Evolutionary conservation across 1,140 invertebrate genomes (phyloP).

Genomic region (Homarus americanus): DNA sequence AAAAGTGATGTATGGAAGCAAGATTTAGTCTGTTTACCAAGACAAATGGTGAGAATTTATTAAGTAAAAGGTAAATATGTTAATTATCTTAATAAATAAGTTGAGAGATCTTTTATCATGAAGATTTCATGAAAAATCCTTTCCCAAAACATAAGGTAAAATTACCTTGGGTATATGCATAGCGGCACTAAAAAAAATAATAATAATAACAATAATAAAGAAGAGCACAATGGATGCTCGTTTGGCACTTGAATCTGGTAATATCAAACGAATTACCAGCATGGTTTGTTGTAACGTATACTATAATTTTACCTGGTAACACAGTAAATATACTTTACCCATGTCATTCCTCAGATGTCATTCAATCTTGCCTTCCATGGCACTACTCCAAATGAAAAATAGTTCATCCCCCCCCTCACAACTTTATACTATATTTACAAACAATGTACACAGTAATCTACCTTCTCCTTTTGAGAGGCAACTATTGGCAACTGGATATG

Average conservation of each 20-base stretch:
- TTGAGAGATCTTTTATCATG: no score
- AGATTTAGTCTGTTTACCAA: no score
- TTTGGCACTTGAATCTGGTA: conserved; percentile 36
- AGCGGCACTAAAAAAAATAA: background rate
- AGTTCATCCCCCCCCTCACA: background rate
- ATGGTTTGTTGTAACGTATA: background rate
- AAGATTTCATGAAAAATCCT: background rate
- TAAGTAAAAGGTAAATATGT: background rate
- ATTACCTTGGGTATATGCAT: background rate
- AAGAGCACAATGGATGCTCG: conserved; percentile 17
- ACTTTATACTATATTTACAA: background rate
- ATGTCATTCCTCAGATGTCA: background rate
- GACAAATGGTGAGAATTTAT: no score
- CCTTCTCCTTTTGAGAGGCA: conserved; percentile 28
- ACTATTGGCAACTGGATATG: conserved; percentile 50
- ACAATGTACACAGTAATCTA: background rate
- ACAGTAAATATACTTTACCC: background rate
- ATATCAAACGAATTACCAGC: background rate
- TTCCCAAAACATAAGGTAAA: background rate
- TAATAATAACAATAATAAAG: background rate
- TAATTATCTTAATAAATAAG: no score
- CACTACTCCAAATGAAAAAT: background rate
- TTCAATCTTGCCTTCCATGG: background rate
- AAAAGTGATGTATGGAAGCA: no score
- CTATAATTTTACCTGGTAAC: background rate